A percentile compares a stretch with the other conserved stretches of the same genome.
Evolutionary conservation across 2,888 invertebrate genomes (phyloP).

Genomic region (Iselma pallidipennis): DNA sequence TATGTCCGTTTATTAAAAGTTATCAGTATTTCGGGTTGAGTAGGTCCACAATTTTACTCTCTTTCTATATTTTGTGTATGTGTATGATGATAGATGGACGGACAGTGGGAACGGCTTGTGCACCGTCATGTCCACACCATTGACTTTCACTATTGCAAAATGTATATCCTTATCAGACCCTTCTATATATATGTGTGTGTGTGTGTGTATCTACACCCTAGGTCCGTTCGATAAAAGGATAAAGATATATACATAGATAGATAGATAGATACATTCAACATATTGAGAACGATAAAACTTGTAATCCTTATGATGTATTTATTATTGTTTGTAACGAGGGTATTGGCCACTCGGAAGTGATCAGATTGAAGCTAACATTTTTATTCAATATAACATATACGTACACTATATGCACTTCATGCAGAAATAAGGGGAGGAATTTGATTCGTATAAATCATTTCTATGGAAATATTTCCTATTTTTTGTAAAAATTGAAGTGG

Average conservation of each 20-base stretch:
- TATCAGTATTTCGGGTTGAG: conserved; percentile 43
- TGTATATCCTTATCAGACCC: conserved; percentile 15
- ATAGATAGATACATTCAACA: background rate
- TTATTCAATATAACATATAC: background rate
- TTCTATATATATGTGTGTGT: no score
- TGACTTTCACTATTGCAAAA: conserved; percentile 41
- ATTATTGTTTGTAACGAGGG: conserved; percentile 32
- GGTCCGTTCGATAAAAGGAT: background rate
- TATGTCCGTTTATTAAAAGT: conserved; percentile 22
- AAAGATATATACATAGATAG: background rate
- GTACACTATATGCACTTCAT: no score
- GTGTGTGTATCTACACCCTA: no score
- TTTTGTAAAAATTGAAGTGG: no score
- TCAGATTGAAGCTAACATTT: background rate
- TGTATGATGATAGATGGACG: conserved; percentile 43
- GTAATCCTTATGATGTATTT: conserved; percentile 35
- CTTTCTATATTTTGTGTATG: conserved; percentile 3
- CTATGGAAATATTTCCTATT: no score
- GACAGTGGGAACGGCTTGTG: conserved; percentile 37
- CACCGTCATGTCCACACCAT: conserved; percentile 52
- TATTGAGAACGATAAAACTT: background rate
- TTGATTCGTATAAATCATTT: no score
- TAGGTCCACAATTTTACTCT: conserved; percentile 32
- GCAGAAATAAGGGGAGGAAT: no score
- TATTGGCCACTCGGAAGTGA: conserved; percentile 34